phyloP scores from a whole-genome alignment of 1,140 invertebrate species.

The Drosophila tristis region DNA sequence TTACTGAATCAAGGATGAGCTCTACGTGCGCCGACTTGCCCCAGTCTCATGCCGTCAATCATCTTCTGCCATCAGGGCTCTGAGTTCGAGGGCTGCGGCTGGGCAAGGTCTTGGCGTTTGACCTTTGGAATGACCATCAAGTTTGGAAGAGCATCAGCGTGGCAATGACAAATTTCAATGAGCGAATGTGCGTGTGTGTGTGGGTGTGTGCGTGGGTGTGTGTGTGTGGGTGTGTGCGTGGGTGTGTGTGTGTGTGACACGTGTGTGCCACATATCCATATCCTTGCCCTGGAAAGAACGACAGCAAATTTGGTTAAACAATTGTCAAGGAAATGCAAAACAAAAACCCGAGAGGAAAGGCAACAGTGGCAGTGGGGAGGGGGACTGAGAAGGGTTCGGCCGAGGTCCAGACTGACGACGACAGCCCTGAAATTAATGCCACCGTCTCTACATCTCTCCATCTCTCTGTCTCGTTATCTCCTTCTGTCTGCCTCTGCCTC shows the following conservation, averaged over 20 bases:
- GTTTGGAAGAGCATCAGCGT: no score
- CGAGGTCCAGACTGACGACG: conserved; percentile 23
- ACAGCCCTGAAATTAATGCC: conserved; percentile 63
- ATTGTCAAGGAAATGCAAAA: conserved; percentile 39
- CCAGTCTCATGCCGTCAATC: no score
- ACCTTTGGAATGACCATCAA: conserved; percentile 35
- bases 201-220: no score
- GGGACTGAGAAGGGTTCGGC: neutral
- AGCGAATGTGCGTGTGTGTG: neutral
- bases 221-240: conserved; percentile 34
- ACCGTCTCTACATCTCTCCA: neutral
- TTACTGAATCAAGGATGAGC: no score
- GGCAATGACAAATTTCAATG: conserved; percentile 34
- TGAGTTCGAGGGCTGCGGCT: no score
- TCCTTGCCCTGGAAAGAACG: conserved; percentile 25
- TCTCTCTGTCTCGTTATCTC: no score
- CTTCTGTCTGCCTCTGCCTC: conserved; percentile 9
- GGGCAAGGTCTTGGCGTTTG: conserved; percentile 26
- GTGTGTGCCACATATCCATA: conserved; percentile 41
- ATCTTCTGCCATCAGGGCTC: neutral
- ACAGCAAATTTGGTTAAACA: conserved; percentile 21
- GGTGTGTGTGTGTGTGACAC: conserved; percentile 25
- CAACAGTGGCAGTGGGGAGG: no score
- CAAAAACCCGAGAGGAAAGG: conserved; percentile 18
- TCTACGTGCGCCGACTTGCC: no score